Base-by-base conservation (phyloP, 2,888 invertebrate genomes). In the Laspeyria flexula region DNA sequence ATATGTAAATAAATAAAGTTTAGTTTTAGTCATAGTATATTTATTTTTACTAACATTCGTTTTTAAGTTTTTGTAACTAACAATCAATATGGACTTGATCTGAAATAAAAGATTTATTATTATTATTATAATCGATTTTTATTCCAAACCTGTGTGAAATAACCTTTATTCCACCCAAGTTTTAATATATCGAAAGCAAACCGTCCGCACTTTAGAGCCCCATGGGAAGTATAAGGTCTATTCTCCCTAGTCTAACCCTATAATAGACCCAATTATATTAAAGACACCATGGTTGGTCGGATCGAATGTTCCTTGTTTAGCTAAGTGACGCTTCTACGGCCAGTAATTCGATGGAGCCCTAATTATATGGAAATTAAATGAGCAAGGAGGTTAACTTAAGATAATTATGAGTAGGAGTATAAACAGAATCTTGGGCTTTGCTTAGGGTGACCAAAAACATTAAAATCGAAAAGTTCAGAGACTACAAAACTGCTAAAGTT, bases 361-460 rank as follows among this genome's bases (percentile, higher is more conserved):
- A 57, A 57, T 63, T 44, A 42, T 60, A 55, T 55, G 67, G 64
- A 60, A 57, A 60, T 60, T 50, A 60, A 59, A 62, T 50, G 43
- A 53, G 37, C 50, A 45, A 50, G 43, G 25, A 41, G 53, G 45
- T 53, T 57, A 53, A 53, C 27, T 41, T 34, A 37, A 44, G 43
- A 57, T 60, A 50, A 59, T 59, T 44, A 43, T 38, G 29, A 43
- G 25, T 25, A 42, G 55, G 42, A 38, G 42, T 42, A 33, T 43
- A 43, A 31, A 37, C 42, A 31, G 30, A 48, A 31, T 48, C 38
- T 43, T 41, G 41, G 25, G 38, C n/a, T 41, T 42, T 13, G 6
- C 3, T n/a, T 37, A 43, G 42, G 25, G 31, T 31, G 3, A 18
- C 42, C 31, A 48, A 25, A 7, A 1, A 7, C 1, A 25, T 1